A percentile compares a stretch with the other conserved stretches of the same genome.
Conservation (phyloP, 2,797 vertebrate species). For the Mallotus villosus region DNA sequence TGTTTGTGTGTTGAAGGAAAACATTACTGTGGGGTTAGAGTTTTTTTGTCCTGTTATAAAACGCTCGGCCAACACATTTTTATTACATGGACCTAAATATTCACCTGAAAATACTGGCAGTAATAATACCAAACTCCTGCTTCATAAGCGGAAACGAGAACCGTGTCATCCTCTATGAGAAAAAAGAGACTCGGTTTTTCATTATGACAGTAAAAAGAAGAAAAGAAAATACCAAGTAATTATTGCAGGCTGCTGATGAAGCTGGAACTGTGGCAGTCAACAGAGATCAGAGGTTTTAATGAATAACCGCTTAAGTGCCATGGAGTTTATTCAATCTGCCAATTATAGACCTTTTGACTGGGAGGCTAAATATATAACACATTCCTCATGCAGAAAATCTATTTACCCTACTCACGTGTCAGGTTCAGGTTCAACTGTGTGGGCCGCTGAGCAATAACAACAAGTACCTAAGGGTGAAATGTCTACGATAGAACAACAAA, state of each 20-base stretch:
- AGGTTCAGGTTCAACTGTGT: slow-evolving; percentile 6
- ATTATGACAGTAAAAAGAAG: slow-evolving; percentile 38
- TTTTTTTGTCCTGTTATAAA: too few relatives aligned
- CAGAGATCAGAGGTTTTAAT: slow-evolving; percentile 44
- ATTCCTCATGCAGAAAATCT: slow-evolving; percentile 25
- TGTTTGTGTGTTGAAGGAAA: too few relatives aligned
- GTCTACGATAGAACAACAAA: slow-evolving; percentile 29
- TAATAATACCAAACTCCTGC: not conserved
- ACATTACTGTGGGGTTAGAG: too few relatives aligned
- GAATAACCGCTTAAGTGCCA: slow-evolving; percentile 38
- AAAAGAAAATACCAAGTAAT: slow-evolving; percentile 39
- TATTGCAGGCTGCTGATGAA: slow-evolving; percentile 33
- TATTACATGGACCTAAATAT: not conserved
- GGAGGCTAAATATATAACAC: slow-evolving; percentile 32
- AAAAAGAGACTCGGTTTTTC: slow-evolving; percentile 37
- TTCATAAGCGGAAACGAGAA: not conserved
- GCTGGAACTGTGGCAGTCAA: not conserved
- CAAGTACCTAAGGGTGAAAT: slow-evolving; percentile 5
- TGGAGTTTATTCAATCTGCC: slow-evolving; percentile 37
- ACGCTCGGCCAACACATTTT: too few relatives aligned
- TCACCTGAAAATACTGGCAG: not conserved
- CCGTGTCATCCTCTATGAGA: slow-evolving; percentile 35
- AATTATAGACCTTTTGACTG: slow-evolving; percentile 37
- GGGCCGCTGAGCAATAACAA: slow-evolving; percentile 10
- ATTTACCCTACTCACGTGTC: slow-evolving; percentile 22